These are phyloP conservation scores for Podarcis raffonei DNA, from an alignment of 2,113 vertebrate species.

Conservation along the genomic window DNA sequence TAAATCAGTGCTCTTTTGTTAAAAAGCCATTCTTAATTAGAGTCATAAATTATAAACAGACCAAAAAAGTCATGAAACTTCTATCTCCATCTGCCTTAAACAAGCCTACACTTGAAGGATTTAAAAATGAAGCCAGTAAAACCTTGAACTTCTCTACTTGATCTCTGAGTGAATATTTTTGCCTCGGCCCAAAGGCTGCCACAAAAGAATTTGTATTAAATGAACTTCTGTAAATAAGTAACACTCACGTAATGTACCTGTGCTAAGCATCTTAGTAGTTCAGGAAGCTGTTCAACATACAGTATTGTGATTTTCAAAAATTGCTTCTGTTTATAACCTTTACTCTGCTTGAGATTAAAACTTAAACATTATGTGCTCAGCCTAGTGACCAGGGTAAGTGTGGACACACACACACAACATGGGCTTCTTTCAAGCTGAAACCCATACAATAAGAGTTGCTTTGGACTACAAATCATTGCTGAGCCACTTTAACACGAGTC, in stretches of 20 bases:
- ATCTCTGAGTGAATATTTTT: conserved; percentile 59
- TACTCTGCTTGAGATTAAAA: conserved; percentile 69
- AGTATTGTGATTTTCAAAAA: conserved; percentile 57
- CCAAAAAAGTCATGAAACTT: conserved; percentile 64
- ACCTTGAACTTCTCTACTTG: conserved; percentile 69
- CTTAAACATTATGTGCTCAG: conserved; percentile 66
- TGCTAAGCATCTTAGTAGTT: conserved; percentile 53
- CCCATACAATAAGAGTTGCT: conserved; percentile 69
- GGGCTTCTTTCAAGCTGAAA: conserved; percentile 49
- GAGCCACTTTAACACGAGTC: conserved; percentile 55
- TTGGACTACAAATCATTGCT: conserved; percentile 66
- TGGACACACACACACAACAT: conserved; percentile 22
- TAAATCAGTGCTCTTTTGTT: conserved; percentile 24
- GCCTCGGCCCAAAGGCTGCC: conserved; percentile 68
- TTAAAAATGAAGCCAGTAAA: conserved; percentile 74
- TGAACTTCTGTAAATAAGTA: conserved; percentile 77
- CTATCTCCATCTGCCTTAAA: conserved; percentile 74
- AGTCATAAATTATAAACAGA: conserved; percentile 76
- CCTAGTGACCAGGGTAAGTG: conserved; percentile 39
- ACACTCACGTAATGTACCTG: conserved; percentile 73
- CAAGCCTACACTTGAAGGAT: conserved; percentile 80
- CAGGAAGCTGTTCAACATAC: conserved; percentile 49
- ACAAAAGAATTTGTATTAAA: conserved; percentile 79
- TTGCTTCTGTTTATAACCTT: conserved; percentile 66
- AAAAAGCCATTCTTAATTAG: conserved; percentile 64